These are phyloP conservation scores for Glandiceps talaboti DNA, from an alignment of 53 echinoderm and acorn worm species.

Conservation along the genomic window DNA sequence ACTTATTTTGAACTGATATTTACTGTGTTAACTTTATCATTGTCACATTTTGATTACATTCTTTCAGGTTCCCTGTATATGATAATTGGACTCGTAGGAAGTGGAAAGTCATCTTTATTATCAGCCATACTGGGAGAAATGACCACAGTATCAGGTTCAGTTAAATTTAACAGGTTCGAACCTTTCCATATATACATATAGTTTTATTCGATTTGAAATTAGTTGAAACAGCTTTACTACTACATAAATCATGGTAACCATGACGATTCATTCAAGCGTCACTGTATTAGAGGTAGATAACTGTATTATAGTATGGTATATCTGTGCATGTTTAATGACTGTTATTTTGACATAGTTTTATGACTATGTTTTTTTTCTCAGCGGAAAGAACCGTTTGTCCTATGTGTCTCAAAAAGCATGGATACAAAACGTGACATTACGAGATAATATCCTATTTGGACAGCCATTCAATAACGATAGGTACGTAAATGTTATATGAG, in stretches of 20 bases:
- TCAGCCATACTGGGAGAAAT: conserved; percentile 7
- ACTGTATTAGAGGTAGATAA: too few species aligned
- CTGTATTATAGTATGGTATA: too few species aligned
- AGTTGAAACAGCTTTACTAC: too few species aligned
- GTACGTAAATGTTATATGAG: too few species aligned
- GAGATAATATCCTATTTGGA: conserved; percentile 56
- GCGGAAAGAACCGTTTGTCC: conserved; percentile 17
- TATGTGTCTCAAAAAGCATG: conserved; percentile 71
- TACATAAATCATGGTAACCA: too few species aligned
- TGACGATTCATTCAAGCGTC: too few species aligned
- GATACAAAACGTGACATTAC: conserved; percentile 51
- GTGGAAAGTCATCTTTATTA: conserved; percentile 6
- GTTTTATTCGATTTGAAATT: too few species aligned
- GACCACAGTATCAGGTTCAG: not conserved
- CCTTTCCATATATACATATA: too few species aligned
- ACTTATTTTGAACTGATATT: too few species aligned
- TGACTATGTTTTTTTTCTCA: not conserved
- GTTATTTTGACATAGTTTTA: too few species aligned
- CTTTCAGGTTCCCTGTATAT: not conserved
- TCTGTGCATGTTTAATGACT: too few species aligned
- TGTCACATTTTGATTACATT: not conserved
- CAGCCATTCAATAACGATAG: conserved; percentile 22
- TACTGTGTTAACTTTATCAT: not conserved
- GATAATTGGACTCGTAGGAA: conserved; percentile 5
- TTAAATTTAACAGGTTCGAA: not conserved